These are phyloP conservation scores for Girardinus metallicus DNA, from an alignment of 2,797 vertebrate species.

Conservation along the genomic window DNA sequence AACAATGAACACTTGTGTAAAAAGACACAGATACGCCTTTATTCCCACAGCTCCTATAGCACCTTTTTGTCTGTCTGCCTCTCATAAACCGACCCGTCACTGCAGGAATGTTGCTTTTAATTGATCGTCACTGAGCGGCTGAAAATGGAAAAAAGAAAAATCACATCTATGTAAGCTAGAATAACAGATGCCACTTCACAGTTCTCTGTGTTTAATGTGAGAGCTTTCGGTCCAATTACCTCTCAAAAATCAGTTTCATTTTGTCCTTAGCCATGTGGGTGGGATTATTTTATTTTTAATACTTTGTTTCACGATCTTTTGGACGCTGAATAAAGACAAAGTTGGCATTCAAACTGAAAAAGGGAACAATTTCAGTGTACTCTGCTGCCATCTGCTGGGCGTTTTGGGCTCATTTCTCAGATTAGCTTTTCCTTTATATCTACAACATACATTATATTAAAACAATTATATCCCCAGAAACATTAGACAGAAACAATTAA, in stretches of 20 bases:
- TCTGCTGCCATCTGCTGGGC: constrained; percentile 79
- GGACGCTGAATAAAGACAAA: background rate
- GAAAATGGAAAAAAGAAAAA: background rate
- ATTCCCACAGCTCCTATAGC: constrained; percentile 51
- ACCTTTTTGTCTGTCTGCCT: constrained; percentile 29
- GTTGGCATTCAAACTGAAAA: background rate
- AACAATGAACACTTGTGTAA: constrained; percentile 78
- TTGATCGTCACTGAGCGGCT: constrained; percentile 10
- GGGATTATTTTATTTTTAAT: background rate
- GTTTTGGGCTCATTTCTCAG: background rate
- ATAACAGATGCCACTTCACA: background rate
- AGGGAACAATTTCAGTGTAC: constrained; percentile 23
- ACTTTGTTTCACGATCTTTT: background rate
- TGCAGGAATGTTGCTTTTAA: constrained; percentile 21
- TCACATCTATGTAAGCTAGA: background rate
- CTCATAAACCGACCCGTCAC: constrained; percentile 37
- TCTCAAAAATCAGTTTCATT: background rate
- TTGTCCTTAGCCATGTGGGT: background rate
- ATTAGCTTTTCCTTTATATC: constrained; percentile 8
- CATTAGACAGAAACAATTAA: background rate
- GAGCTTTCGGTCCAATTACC: background rate
- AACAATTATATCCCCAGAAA: background rate
- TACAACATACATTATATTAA: background rate
- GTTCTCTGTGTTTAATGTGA: background rate
- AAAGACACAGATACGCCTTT: constrained; percentile 71